Base-by-base conservation (phyloP, 2,113 vertebrate species). In the Tursiops truncatus region DNA sequence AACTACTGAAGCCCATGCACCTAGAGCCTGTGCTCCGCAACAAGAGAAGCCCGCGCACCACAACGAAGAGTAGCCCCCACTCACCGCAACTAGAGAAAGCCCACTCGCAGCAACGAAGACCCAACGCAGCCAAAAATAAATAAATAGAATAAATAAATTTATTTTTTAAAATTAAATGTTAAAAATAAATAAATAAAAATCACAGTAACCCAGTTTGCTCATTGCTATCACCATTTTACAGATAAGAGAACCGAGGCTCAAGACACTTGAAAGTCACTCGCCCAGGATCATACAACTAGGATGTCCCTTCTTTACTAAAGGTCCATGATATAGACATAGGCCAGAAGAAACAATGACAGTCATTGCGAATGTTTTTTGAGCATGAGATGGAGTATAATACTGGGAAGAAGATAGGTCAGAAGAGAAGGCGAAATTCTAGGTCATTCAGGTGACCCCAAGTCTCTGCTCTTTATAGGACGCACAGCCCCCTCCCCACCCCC, bases 191-290 rank as follows among this genome's bases (percentile, higher is more conserved):
- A 38, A 53, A 53, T 83, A 38, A 90, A 94, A 89, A 71, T 76
- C 85, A 89, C 7, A 88, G 8, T 58, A 77, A 41, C 63, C 76
- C 67, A 89, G 10, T 89, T 73, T 74, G 36, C 26, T 63, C 60
- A 38, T n/a, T 67, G 7, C 47, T 74, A 74, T 79, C 58, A 84
- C 73, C 25, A n/a, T 95, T 88, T 96, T 92, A 77, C 38, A 95
- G 28, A 81, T 26, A 68, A 73, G 44, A 36, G 80, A 97, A 73
- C 65, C 56, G 58, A 93, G 21, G 11, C 68, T 87, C 14, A 53
- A 83, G 28, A 90, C 76, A n/a, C 44, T 73, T 70, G 17, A 81
- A 89, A 89, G 77, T n/a, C n/a, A 73, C n/a, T 85, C 92, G 23
- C 21, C 89, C 53, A 71, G 80, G 60, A 70, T 70, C 33, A 41